A percentile compares a stretch with the other conserved stretches of the same genome.
phyloP scores from a whole-genome alignment of 23 tunicate genomes.

The Phallusia fumigata region DNA sequence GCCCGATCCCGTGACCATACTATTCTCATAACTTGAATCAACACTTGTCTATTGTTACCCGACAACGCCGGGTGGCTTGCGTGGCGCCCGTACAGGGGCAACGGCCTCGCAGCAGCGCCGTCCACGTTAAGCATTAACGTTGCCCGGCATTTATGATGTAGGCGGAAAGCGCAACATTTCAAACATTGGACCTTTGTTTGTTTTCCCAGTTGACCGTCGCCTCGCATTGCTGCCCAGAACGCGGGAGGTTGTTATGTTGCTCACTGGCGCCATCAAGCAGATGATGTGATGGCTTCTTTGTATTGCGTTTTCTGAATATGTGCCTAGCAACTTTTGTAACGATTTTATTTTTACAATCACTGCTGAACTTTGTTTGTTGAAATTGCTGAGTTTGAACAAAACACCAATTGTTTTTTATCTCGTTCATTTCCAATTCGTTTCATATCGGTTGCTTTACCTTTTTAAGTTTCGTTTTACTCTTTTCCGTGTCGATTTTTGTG shows the following conservation, averaged over 20 bases:
- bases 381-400: too few relatives aligned
- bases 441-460: too few relatives aligned
- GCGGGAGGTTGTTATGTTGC: neutral
- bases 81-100: conserved; percentile 1
- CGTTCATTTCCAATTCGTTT: too few relatives aligned
- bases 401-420: too few relatives aligned
- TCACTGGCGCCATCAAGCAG: neutral
- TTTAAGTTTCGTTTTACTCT: too few relatives aligned
- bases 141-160: neutral
- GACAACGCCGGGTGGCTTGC: neutral
- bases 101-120: neutral
- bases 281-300: neutral
- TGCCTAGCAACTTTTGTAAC: too few relatives aligned
- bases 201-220: neutral
- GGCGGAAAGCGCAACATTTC: neutral
- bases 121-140: conserved; percentile 8
- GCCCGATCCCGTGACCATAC: too few relatives aligned
- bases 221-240: neutral
- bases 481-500: too few relatives aligned
- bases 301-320: too few relatives aligned
- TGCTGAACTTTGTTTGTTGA: too few relatives aligned
- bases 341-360: too few relatives aligned
- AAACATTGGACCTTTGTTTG: neutral
- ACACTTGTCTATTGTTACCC: neutral
- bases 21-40: neutral